Base-by-base conservation (phyloP, 2,888 invertebrate genomes). In the Microplitis deprimator region DNA sequence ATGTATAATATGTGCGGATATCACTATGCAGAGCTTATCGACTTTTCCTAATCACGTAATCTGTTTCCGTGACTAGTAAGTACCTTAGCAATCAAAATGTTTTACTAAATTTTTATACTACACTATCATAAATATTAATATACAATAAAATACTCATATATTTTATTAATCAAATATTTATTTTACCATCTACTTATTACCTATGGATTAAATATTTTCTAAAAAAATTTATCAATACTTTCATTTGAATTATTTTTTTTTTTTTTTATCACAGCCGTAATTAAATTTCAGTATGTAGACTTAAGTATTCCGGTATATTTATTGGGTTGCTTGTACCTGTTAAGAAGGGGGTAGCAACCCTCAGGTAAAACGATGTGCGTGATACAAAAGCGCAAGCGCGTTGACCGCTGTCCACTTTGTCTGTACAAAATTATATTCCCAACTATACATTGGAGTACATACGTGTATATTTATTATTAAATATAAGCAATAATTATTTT, bases 371-470 rank as follows among this genome's bases (percentile, higher is more conserved):
- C 29, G 79, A 76, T 68, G 78, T 75, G 73, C 68, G 79, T 74
- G 38, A 69, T 40, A 38, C 40, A 39, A 75, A 20, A 68, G 82
- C 84, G 84, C 84, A 84, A 79, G 17, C 84, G 84, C 83, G 80
- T 70, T 86, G 86, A 85, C 86, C 86, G 81, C 75, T 86, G 86
- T 84, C 86, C 87, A 84, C 82, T 82, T 77, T 76, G 80, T 78
- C 73, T 70, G 73, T 79, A 50, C 29, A n/a, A 8, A 68, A 39
- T 76, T 50, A 68, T 62, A 59, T 68, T 20, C 68, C 68, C 62
- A 77, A 73, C 38, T 20, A 61, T 39, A 20, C 65, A 69, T 13
- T 6, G 62, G 6, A 39, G 41, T n/a, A 69, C 59, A 50, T 16
- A 75, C 61, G 16, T 68, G 68, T 65, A 20, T 8, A 74, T 8